phyloP scores from a whole-genome alignment of 2,113 vertebrate genomes.

The Equus przewalskii region DNA sequence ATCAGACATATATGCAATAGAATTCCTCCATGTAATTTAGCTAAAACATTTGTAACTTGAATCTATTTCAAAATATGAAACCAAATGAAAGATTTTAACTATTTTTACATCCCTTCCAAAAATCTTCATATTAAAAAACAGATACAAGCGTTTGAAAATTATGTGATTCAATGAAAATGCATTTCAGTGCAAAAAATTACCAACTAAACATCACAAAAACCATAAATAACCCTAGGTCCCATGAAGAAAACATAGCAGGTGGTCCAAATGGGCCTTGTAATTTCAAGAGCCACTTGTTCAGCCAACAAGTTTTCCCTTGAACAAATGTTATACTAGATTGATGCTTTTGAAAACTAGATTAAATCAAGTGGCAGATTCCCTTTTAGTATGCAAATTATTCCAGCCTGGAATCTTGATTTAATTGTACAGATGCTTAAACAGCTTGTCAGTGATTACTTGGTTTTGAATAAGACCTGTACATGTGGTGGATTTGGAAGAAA shows the following conservation, averaged over 20 bases:
- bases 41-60: background rate
- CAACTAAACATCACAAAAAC: background rate
- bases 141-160: background rate
- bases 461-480: background rate
- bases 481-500: background rate
- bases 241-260: background rate
- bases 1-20: background rate
- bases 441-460: constrained; percentile 21
- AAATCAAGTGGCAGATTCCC: constrained; percentile 35
- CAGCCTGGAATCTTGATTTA: background rate
- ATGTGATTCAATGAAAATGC: background rate
- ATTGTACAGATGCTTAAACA: constrained; percentile 19
- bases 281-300: background rate
- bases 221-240: background rate
- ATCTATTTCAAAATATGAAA: constrained; percentile 52
- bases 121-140: background rate
- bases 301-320: background rate
- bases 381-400: constrained; percentile 36
- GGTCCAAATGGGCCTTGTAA: background rate
- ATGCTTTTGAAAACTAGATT: constrained; percentile 3
- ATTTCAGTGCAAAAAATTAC: background rate
- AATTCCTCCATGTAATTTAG: background rate
- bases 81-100: background rate
- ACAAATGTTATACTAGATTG: background rate
- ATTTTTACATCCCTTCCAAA: background rate